A percentile compares a stretch with the other conserved stretches of the same genome.
Conservation (phyloP, 2,888 invertebrate species). For the Netelia virgata region DNA sequence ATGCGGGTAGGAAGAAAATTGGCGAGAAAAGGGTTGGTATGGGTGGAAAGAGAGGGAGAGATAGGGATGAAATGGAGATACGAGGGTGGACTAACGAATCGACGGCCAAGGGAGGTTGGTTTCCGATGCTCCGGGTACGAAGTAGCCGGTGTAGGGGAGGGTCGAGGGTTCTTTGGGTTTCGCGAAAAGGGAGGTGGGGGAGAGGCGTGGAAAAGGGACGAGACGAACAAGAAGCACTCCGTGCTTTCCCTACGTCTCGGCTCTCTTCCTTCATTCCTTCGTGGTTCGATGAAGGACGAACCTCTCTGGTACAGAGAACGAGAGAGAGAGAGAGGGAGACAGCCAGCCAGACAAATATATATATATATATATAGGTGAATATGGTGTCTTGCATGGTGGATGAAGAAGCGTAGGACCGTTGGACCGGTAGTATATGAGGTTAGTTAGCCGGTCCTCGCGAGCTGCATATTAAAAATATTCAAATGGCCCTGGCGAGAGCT, state of each 20-base stretch:
- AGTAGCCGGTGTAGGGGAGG: not conserved
- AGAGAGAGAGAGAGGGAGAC: conserved; percentile 27
- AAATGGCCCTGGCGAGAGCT: conserved; percentile 75
- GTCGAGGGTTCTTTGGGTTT: conserved; percentile 19
- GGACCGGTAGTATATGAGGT: conserved; percentile 78
- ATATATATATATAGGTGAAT: not conserved
- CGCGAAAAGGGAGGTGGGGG: not conserved
- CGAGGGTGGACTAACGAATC: conserved; percentile 66
- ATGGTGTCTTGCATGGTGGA: conserved; percentile 50
- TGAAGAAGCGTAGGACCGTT: conserved; percentile 54
- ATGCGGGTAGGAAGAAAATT: conserved; percentile 12
- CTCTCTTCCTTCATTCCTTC: conserved; percentile 31
- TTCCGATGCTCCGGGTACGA: conserved; percentile 35
- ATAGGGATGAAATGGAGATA: conserved; percentile 20
- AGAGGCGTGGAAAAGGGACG: not conserved
- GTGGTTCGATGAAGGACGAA: conserved; percentile 31
- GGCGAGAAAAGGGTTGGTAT: not conserved
- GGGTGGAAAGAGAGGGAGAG: not conserved
- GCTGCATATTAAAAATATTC: conserved; percentile 84
- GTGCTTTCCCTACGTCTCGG: not conserved
- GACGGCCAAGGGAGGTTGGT: conserved; percentile 33
- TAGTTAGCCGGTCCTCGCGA: conserved; percentile 80
- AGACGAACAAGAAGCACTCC: conserved; percentile 42
- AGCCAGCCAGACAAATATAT: not conserved
- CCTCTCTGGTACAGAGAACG: conserved; percentile 33